A percentile compares a stretch with the other conserved stretches of the same genome.
phyloP scores from a whole-genome alignment of 92 coral and sea anemone species.

The Porites evermanni region DNA sequence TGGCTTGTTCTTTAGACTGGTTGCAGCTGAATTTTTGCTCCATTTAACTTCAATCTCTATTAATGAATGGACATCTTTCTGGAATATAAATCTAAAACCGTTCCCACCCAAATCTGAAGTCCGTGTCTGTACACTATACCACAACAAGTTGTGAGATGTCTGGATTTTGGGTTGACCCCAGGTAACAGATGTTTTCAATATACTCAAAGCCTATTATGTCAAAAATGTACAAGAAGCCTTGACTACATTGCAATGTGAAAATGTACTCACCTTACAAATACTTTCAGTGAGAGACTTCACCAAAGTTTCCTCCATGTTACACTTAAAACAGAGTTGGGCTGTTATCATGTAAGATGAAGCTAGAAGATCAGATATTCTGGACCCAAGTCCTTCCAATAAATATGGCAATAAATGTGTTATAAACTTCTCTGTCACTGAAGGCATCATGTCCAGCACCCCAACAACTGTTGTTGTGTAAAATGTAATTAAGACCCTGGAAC shows the following conservation, averaged over 20 bases:
- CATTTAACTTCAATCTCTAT: too few species aligned
- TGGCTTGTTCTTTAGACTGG: too few species aligned
- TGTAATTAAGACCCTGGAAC: slow-evolving; percentile 78
- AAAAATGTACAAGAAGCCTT: background rate
- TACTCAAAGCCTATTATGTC: too few species aligned
- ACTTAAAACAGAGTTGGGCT: slow-evolving; percentile 89
- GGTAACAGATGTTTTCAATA: too few species aligned
- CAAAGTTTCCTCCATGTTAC: slow-evolving; percentile 74
- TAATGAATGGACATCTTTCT: too few species aligned
- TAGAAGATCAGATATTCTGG: slow-evolving; percentile 70
- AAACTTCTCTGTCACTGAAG: slow-evolving; percentile 80
- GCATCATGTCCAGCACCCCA: slow-evolving; percentile 82
- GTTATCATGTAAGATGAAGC: slow-evolving; percentile 95
- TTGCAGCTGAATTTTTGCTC: too few species aligned
- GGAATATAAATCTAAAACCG: too few species aligned
- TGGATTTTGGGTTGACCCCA: too few species aligned
- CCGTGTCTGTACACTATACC: too few species aligned
- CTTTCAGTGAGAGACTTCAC: slow-evolving; percentile 80
- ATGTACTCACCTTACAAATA: slow-evolving; percentile 83
- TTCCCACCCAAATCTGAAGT: too few species aligned
- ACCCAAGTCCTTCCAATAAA: slow-evolving; percentile 80
- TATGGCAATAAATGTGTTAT: slow-evolving; percentile 71
- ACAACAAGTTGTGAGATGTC: too few species aligned
- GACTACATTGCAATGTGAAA: background rate
- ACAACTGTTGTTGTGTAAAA: slow-evolving; percentile 95